Evolutionary conservation across 23 tunicate species (phyloP).

Genomic region (Trididemnum clinides): DNA sequence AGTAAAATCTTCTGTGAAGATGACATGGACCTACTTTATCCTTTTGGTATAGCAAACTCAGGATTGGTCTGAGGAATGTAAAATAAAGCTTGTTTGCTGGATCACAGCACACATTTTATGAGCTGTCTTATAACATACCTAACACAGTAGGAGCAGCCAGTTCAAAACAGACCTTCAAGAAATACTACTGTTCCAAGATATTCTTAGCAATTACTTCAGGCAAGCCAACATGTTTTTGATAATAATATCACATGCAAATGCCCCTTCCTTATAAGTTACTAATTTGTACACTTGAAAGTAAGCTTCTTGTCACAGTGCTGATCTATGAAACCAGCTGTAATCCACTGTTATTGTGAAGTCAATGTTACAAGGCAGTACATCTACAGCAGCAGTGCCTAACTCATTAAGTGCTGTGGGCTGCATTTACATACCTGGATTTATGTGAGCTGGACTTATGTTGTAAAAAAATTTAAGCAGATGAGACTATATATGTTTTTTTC

Average conservation of each 20-base stretch:
- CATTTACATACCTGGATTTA: too few species aligned
- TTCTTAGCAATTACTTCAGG: not conserved
- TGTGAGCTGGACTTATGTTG: too few species aligned
- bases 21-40: too few species aligned
- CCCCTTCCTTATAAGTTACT: not conserved
- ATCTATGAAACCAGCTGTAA: conserved; percentile 12
- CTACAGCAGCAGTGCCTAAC: not conserved
- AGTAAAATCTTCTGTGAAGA: too few species aligned
- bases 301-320: not conserved
- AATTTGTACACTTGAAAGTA: not conserved
- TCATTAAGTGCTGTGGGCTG: too few species aligned
- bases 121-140: not conserved
- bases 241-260: not conserved
- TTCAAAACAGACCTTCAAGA: not conserved
- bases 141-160: not conserved
- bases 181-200: not conserved
- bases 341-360: not conserved
- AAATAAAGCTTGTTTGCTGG: not conserved
- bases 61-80: not conserved
- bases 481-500: too few species aligned
- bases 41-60: too few species aligned
- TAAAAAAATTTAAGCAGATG: too few species aligned
- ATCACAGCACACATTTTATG: not conserved
- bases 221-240: conserved; percentile 11
- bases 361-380: not conserved